Percentiles rank a stretch among this genome's conserved stretches.
Evolutionary conservation across 2,888 invertebrate species (phyloP).

Genomic region (Lacanobia wlatinum): DNA sequence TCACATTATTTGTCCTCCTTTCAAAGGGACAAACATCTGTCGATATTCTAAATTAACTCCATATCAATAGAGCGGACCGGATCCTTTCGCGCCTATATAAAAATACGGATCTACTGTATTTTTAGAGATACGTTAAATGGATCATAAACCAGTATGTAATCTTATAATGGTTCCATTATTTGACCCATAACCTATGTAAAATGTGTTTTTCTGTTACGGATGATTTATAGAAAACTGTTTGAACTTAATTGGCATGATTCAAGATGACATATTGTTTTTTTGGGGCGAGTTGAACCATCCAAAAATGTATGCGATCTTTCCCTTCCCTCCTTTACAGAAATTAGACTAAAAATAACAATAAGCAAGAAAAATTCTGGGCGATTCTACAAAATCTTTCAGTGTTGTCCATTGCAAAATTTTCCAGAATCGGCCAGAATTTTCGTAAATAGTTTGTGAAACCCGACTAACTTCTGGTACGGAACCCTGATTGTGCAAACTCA

Average conservation of each 20-base stretch:
- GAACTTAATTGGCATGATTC: not conserved
- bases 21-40: constrained; percentile 55
- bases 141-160: not conserved
- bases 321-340: too few relatives aligned
- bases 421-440: too few relatives aligned
- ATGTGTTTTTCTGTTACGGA: not conserved
- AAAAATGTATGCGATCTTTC: too few relatives aligned
- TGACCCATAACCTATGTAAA: too few relatives aligned
- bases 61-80: constrained; percentile 50
- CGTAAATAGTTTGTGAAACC: too few relatives aligned
- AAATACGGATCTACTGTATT: constrained; percentile 52
- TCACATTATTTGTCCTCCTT: constrained; percentile 21
- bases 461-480: not conserved
- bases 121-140: constrained; percentile 18
- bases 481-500: not conserved
- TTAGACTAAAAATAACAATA: too few relatives aligned
- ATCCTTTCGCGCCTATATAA: constrained; percentile 51
- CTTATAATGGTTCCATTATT: not conserved
- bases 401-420: too few relatives aligned
- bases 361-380: too few relatives aligned
- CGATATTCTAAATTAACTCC: constrained; percentile 63
- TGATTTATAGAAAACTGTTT: not conserved
- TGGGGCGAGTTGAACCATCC: too few relatives aligned
- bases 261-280: too few relatives aligned
- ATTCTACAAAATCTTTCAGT: too few relatives aligned